Conservation (phyloP, 2,113 vertebrate genomes). For the Pteronura brasiliensis region DNA sequence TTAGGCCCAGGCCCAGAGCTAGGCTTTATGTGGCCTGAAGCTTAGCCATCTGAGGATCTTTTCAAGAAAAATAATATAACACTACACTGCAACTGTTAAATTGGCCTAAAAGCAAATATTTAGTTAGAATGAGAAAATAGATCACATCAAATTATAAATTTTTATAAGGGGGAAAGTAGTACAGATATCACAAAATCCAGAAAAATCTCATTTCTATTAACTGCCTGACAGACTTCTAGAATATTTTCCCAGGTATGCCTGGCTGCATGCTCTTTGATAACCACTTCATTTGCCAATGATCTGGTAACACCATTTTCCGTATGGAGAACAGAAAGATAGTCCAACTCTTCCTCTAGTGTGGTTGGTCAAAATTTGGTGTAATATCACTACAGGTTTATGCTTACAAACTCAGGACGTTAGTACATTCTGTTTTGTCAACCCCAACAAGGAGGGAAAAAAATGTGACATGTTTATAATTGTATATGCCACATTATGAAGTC, state of each 20-base stretch:
- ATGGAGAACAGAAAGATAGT: not conserved
- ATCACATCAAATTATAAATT: not conserved
- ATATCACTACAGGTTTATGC: not conserved
- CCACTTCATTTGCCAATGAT: not conserved
- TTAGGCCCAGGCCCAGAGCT: not conserved
- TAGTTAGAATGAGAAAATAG: slow-evolving; percentile 5
- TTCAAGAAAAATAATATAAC: not conserved
- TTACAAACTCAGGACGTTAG: not conserved
- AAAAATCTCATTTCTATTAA: not conserved
- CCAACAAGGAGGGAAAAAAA: not conserved
- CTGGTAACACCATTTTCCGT: not conserved
- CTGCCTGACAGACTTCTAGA: not conserved
- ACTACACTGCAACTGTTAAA: not conserved
- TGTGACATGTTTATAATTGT: not conserved
- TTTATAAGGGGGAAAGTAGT: not conserved
- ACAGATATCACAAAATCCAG: not conserved
- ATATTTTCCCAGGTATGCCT: not conserved
- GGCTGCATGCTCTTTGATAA: not conserved
- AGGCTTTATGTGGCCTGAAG: not conserved
- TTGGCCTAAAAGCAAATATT: not conserved
- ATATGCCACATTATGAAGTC: not conserved
- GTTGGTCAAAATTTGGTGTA: not conserved
- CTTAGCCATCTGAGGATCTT: not conserved
- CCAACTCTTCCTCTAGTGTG: not conserved
- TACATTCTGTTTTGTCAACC: not conserved